phyloP scores from a whole-genome alignment of 2,113 vertebrate species.

The Pomatorhinus ruficollis region DNA sequence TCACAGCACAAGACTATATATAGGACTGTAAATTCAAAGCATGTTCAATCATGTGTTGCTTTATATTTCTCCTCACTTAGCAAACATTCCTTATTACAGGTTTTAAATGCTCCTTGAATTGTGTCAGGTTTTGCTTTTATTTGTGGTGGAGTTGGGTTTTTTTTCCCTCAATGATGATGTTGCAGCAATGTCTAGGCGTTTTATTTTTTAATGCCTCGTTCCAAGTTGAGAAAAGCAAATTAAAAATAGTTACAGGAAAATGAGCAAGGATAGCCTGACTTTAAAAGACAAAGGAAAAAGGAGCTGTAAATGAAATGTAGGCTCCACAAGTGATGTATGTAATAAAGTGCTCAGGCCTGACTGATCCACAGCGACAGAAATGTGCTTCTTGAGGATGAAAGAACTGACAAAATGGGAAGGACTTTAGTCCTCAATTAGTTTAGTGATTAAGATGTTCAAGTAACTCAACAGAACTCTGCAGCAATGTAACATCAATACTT shows the following conservation, averaged over 20 bases:
- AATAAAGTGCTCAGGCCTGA: background rate
- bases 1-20: conserved; percentile 80
- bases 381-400: background rate
- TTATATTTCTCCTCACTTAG: background rate
- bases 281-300: background rate
- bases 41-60: background rate
- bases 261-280: background rate
- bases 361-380: conserved; percentile 1
- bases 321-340: background rate
- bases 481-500: background rate
- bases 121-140: background rate
- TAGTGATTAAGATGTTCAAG: background rate
- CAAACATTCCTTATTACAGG: background rate
- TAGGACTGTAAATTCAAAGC: conserved; percentile 56
- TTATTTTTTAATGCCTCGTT: background rate
- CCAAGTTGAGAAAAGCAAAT: background rate
- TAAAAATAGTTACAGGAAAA: background rate
- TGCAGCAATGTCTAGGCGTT: background rate
- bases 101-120: background rate
- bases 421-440: conserved; percentile 3
- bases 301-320: background rate
- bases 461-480: background rate
- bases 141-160: background rate
- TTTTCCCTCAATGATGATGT: background rate
- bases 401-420: background rate